Conservation (phyloP, 2,888 invertebrate species). For the Eupithecia centaureata region DNA sequence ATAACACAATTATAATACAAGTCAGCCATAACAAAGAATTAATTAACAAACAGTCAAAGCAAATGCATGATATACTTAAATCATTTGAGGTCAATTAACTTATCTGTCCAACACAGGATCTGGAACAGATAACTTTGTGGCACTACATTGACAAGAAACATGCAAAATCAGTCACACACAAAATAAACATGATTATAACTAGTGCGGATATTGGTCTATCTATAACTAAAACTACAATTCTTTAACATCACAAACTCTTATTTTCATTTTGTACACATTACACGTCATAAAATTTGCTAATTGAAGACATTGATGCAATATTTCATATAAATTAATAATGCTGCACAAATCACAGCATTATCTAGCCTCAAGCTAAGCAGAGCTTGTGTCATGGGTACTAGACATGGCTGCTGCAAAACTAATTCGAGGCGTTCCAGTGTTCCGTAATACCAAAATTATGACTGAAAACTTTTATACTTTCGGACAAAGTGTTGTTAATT, state of each 20-base stretch:
- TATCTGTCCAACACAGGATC: background rate
- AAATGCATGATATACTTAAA: background rate
- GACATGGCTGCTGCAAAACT: too few relatives aligned
- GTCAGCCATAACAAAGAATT: conserved; percentile 47
- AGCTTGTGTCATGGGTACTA: too few relatives aligned
- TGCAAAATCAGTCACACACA: conserved; percentile 43
- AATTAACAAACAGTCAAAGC: background rate
- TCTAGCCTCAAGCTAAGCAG: too few relatives aligned
- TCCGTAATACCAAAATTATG: too few relatives aligned
- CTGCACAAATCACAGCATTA: too few relatives aligned
- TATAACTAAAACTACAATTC: background rate
- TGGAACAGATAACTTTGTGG: background rate
- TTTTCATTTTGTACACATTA: too few relatives aligned
- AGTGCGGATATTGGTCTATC: background rate
- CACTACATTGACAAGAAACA: conserved; percentile 21
- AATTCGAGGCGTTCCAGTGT: too few relatives aligned
- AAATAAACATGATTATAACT: conserved; percentile 19
- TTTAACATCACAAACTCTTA: background rate
- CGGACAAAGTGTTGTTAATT: too few relatives aligned
- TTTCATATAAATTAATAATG: too few relatives aligned
- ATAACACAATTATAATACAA: conserved; percentile 44
- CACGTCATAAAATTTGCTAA: too few relatives aligned
- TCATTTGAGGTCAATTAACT: background rate
- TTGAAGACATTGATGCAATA: too few relatives aligned
- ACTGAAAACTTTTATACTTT: too few relatives aligned